Conservation (phyloP, 2,797 vertebrate species). For the Microctenopoma stevenorrisi region DNA sequence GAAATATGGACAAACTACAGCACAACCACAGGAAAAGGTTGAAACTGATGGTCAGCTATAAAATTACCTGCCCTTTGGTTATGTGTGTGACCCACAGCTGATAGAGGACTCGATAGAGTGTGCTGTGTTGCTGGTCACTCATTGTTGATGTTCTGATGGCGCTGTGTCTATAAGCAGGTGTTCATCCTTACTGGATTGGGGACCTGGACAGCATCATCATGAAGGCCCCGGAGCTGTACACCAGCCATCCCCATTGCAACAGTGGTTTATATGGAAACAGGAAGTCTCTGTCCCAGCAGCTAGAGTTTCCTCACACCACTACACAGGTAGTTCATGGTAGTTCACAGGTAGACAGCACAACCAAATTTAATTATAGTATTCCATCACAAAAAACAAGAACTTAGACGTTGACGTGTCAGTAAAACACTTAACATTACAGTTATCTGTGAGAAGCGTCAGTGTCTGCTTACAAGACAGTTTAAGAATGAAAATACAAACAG, state of each 20-base stretch:
- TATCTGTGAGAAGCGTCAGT: background rate
- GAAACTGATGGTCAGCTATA: no score
- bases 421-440: background rate
- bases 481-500: background rate
- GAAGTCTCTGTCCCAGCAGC: conserved; percentile 94
- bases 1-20: no score
- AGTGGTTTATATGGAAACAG: conserved; percentile 83
- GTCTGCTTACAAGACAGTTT: background rate
- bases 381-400: no score
- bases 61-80: no score
- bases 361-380: no score
- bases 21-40: no score
- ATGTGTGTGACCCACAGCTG: no score
- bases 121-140: no score
- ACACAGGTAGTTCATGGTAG: conserved; percentile 68
- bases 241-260: conserved; percentile 51
- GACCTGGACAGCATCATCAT: conserved; percentile 77
- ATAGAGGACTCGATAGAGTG: no score
- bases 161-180: conserved; percentile 75
- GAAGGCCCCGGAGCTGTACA: conserved; percentile 67
- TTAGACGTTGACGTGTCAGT: no score
- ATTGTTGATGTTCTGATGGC: background rate
- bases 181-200: conserved; percentile 85
- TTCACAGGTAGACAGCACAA: no score
- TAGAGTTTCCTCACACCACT: conserved; percentile 82